Evolutionary conservation across 30 jellyfish, hydroid and myxozoan species (phyloP).

Genomic region (Rhopilema esculentum): DNA sequence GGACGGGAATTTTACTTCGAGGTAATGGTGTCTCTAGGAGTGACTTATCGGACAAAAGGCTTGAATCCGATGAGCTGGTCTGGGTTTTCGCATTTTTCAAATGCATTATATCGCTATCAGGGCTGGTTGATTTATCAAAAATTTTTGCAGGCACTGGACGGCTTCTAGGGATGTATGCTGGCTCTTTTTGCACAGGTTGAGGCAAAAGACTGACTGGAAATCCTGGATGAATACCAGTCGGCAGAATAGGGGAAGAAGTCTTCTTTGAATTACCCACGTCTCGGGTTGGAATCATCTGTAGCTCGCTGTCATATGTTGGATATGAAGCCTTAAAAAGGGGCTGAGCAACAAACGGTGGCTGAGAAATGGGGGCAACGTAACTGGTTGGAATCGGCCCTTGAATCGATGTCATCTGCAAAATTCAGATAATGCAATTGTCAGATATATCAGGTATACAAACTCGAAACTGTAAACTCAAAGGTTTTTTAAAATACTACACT

Average conservation of each 20-base stretch:
- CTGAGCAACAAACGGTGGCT: neutral
- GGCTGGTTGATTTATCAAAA: conserved; percentile 59
- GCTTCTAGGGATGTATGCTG: neutral
- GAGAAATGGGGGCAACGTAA: neutral
- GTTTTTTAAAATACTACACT: too few species aligned
- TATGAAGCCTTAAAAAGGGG: neutral
- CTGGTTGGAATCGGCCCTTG: neutral
- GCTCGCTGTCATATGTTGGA: conserved; percentile 16
- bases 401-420: neutral
- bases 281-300: conserved; percentile 48
- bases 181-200: neutral
- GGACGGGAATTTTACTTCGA: conserved; percentile 71
- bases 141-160: neutral
- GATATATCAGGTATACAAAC: too few species aligned
- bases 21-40: conserved; percentile 69
- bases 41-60: conserved; percentile 66
- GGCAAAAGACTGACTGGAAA: neutral
- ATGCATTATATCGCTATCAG: neutral
- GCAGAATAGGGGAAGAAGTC: conserved; percentile 26
- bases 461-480: too few species aligned
- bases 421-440: neutral
- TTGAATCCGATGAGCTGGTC: conserved; percentile 74
- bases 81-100: conserved; percentile 47
- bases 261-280: neutral
- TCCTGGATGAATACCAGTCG: neutral